Conservation (phyloP, 1,140 invertebrate species). For the Drosophila nikananu region DNA sequence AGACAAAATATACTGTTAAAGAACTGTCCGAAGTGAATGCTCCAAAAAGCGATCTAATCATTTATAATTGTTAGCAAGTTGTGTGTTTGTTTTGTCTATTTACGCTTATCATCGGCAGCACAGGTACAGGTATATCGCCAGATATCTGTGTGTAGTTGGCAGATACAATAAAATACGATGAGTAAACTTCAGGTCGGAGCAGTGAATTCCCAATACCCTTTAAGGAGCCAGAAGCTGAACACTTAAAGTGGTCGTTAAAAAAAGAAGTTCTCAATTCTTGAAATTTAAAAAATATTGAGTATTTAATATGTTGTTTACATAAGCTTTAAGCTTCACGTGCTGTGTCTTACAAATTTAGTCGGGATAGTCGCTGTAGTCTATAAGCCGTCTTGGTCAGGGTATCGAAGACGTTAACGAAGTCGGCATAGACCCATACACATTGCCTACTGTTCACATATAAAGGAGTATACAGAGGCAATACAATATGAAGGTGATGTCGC, state of each 20-base stretch:
- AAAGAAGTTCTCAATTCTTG: too few relatives aligned
- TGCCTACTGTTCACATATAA: slow-evolving; percentile 4
- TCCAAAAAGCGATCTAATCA: slow-evolving; percentile 83
- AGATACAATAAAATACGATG: slow-evolving; percentile 35
- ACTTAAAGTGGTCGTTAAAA: not conserved
- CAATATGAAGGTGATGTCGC: slow-evolving; percentile 6
- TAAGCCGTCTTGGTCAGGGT: slow-evolving; percentile 6
- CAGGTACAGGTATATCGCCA: slow-evolving; percentile 40
- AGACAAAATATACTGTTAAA: slow-evolving; percentile 74
- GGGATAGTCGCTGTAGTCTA: not conserved
- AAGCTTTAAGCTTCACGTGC: not conserved
- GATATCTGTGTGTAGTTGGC: slow-evolving; percentile 53
- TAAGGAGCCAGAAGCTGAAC: not conserved
- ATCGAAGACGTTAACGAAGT: slow-evolving; percentile 4
- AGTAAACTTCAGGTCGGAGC: not conserved
- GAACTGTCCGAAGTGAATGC: slow-evolving; percentile 75
- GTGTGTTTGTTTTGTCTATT: slow-evolving; percentile 81
- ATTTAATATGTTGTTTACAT: too few relatives aligned
- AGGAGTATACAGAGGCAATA: not conserved
- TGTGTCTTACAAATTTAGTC: not conserved
- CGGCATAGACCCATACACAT: slow-evolving; percentile 3
- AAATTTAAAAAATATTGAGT: not conserved
- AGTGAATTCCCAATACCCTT: slow-evolving; percentile 10
- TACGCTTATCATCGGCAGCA: slow-evolving; percentile 77
- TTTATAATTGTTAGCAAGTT: slow-evolving; percentile 82